Base-by-base conservation (phyloP, 2,113 vertebrate genomes). In the Talpa occidentalis region DNA sequence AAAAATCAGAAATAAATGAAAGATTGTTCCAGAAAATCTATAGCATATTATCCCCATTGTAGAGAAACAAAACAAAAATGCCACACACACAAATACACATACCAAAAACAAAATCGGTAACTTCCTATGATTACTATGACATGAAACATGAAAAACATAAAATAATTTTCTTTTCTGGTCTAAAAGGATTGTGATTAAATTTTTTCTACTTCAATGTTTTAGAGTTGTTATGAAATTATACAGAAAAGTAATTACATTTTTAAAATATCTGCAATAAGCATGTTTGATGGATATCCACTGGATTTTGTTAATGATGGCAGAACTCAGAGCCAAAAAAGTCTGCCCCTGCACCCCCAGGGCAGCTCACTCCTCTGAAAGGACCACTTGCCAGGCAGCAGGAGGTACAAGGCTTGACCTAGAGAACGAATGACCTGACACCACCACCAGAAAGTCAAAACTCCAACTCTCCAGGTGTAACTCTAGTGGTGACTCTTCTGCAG, bases 211-310 rank as follows among this genome's bases (percentile, higher is more conserved):
- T 79, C 40, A 77, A 22, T 87, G 72, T 80, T 56, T 90, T 64
- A 60, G 19, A 77, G 8, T 77, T 70, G 60, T 74, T 82, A 89
- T 67, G 21, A 94, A 96, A 90, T 62, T 64, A 30, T 49, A 3
- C 30, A 22, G 62, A 37, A 88, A 91, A 88, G n/a, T 73, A 96
- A 94, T 62, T 91, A 84, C 67, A 92, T 74, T 94, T 93, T 93
- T 85, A n/a, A 14, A 94, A 92, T 92, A 67, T 82, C 78, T 88
- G 32, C 35, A 73, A 0, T 42, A 49, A 78, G 0, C 49, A 42
- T 47, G 67, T 67, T 40, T 62, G 59, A 54, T 21, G 66, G 70
- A 24, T 56, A 64, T 60, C 64, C 17, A 3, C 47, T 47, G 37
- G 72, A 56, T 80, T 79, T 79, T 72, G n/a, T 91, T 90, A 81